phyloP scores from a whole-genome alignment of 2,797 vertebrate species.

The Muscicapa striata region DNA sequence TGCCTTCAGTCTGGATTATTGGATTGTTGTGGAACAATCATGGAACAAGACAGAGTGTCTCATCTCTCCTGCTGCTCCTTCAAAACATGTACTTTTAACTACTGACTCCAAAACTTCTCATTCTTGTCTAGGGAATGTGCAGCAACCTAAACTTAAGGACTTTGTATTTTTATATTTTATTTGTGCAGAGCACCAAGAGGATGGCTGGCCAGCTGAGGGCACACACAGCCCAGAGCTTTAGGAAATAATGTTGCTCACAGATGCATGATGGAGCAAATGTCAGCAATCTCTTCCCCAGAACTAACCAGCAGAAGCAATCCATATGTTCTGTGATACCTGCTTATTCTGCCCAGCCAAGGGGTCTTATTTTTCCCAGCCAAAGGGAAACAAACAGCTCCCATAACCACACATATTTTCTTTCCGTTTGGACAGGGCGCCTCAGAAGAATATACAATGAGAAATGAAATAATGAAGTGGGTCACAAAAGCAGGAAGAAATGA shows the following conservation, averaged over 20 bases:
- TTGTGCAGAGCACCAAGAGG: neutral
- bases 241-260: accelerated
- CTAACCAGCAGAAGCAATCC: neutral
- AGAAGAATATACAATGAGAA: conserved; percentile 58
- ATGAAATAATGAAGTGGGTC: neutral
- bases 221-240: neutral
- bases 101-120: neutral
- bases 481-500: conserved; percentile 70
- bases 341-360: neutral
- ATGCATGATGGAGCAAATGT: accelerated
- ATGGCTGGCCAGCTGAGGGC: neutral
- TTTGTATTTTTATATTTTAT: neutral
- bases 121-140: neutral
- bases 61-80: neutral
- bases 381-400: conserved; percentile 21
- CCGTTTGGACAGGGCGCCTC: neutral
- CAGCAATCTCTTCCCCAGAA: neutral
- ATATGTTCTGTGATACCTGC: neutral
- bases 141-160: neutral
- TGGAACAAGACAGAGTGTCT: neutral
- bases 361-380: neutral
- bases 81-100: neutral
- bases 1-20: neutral
- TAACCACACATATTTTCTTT: conserved; percentile 22
- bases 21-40: neutral